Conservation (phyloP, 2,888 invertebrate genomes). For the Cantharis rufa region DNA sequence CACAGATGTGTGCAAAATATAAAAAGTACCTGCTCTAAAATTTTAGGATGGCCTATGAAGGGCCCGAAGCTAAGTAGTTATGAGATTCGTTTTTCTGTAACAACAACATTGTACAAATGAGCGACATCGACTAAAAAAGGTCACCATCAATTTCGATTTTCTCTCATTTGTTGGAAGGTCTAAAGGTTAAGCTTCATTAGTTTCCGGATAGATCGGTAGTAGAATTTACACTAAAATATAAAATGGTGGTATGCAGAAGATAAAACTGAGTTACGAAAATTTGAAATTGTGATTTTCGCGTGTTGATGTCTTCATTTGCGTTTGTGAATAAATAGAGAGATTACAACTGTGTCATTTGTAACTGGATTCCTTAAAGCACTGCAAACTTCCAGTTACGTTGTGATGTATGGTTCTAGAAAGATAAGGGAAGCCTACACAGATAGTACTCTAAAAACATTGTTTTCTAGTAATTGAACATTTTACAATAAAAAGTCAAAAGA, state of each 20-base stretch:
- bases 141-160: neutral
- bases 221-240: too few relatives aligned
- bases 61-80: neutral
- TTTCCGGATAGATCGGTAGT: too few relatives aligned
- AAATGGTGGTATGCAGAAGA: too few relatives aligned
- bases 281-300: too few relatives aligned
- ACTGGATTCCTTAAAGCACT: neutral
- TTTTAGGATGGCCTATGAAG: neutral
- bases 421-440: neutral
- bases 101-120: neutral
- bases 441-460: neutral
- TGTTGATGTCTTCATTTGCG: neutral
- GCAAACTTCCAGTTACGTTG: neutral
- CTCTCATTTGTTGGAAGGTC: too few relatives aligned
- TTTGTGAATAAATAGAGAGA: neutral
- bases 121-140: neutral
- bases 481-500: neutral
- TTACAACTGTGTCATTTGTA: neutral
- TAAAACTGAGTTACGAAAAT: too few relatives aligned
- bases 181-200: too few relatives aligned
- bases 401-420: neutral
- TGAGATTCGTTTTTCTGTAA: neutral
- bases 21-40: neutral
- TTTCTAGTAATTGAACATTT: neutral
- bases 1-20: neutral